Conservation (phyloP, 64 coral and sea anemone species). For the Orbicella faveolata region DNA sequence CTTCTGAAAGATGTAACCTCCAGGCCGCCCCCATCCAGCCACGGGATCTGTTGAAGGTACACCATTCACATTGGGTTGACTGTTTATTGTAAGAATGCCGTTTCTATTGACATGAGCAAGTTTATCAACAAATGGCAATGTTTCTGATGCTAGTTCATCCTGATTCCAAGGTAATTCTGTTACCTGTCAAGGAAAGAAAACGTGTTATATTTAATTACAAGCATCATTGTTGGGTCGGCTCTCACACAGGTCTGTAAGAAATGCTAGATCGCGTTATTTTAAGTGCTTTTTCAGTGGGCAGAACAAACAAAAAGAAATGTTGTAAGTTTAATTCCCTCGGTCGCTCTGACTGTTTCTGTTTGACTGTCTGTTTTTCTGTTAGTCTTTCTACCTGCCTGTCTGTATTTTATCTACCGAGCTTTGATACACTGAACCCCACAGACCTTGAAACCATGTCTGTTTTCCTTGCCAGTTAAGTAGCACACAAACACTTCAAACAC, state of each 20-base stretch:
- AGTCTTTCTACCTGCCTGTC: background rate
- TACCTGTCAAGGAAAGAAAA: constrained; percentile 46
- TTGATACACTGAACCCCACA: background rate
- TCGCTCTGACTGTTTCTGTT: background rate
- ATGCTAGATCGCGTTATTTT: too few relatives aligned
- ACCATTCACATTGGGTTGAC: constrained; percentile 85
- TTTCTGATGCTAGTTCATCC: constrained; percentile 86
- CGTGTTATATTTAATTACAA: background rate
- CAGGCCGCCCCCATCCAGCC: constrained; percentile 84
- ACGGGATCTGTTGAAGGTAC: constrained; percentile 78
- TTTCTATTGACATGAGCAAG: constrained; percentile 72
- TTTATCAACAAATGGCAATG: constrained; percentile 68
- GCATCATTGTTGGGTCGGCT: too few relatives aligned
- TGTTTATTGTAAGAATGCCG: constrained; percentile 94
- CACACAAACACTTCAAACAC: constrained; percentile 90
- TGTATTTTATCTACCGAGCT: background rate
- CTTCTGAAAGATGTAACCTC: constrained; percentile 96
- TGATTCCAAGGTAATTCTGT: constrained; percentile 92
- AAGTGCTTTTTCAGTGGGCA: too few relatives aligned
- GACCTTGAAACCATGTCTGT: constrained; percentile 85
- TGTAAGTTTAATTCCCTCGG: too few relatives aligned
- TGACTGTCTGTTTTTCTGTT: background rate
- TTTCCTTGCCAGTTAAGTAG: constrained; percentile 85
- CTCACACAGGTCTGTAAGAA: too few relatives aligned
- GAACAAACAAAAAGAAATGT: too few relatives aligned